Conservation (phyloP, 37 sponge, comb jelly and placozoan species). For the Ephydatia muelleri region DNA sequence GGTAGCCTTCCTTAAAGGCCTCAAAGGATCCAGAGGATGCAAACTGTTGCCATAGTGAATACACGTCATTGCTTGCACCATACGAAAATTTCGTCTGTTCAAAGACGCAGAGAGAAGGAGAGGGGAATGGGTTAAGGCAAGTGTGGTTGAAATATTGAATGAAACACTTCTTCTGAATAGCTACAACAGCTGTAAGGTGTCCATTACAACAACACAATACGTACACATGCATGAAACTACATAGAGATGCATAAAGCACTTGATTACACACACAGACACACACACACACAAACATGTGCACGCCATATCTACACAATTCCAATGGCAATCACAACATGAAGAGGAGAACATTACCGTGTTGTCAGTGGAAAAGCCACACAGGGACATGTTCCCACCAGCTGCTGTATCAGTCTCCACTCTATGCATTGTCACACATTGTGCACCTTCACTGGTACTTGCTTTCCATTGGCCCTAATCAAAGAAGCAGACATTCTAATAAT, state of each 20-base stretch:
- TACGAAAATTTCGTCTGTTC: neutral
- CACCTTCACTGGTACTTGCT: too few relatives aligned
- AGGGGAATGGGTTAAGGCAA: neutral
- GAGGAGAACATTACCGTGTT: neutral
- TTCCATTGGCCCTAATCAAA: conserved; percentile 2
- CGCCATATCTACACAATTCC: too few relatives aligned
- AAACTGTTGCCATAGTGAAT: conserved; percentile 6
- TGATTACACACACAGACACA: neutral
- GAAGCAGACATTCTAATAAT: neutral
- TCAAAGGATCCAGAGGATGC: neutral
- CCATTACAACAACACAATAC: too few relatives aligned
- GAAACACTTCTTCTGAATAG: neutral
- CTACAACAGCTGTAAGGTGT: too few relatives aligned
- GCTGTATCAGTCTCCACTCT: neutral
- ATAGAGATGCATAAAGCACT: too few relatives aligned
- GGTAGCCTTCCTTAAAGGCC: neutral
- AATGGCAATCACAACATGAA: too few relatives aligned
- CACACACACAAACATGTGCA: neutral
- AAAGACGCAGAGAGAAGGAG: neutral
- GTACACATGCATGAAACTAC: too few relatives aligned
- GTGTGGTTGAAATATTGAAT: neutral
- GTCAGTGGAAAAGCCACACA: conserved; percentile 14
- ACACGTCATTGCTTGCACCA: conserved; percentile 4
- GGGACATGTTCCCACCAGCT: conserved; percentile 20
- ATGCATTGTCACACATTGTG: neutral